Evolutionary conservation across 2,888 invertebrate genomes (phyloP).

Genomic region (Corythucha ciliata): DNA sequence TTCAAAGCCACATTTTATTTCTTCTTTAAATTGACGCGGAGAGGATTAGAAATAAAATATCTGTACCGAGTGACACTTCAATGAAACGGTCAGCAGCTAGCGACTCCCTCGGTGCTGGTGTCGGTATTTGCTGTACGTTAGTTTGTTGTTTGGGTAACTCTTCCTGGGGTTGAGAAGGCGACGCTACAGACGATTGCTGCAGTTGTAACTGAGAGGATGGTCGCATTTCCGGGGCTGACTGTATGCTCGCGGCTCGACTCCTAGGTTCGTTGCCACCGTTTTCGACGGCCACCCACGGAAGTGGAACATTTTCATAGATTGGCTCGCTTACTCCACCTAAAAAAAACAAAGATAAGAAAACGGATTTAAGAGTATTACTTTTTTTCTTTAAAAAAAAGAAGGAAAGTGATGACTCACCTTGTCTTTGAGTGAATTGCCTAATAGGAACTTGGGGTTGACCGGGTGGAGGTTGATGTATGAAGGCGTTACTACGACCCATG

Average conservation of each 20-base stretch:
- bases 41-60: no score
- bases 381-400: background rate
- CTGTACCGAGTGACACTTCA: no score
- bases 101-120: slow-evolving; percentile 17
- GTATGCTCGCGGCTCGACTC: slow-evolving; percentile 56
- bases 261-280: slow-evolving; percentile 37
- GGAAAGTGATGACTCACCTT: slow-evolving; percentile 24
- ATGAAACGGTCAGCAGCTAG: no score
- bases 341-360: background rate
- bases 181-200: no score
- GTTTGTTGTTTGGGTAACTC: slow-evolving; percentile 6
- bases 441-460: slow-evolving; percentile 23
- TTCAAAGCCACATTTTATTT: no score
- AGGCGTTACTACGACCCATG: slow-evolving; percentile 31
- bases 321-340: slow-evolving; percentile 48
- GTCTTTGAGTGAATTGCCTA: slow-evolving; percentile 26
- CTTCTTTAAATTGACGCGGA: no score
- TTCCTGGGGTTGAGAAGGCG: background rate
- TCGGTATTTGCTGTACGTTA: slow-evolving; percentile 8
- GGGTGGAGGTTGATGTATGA: slow-evolving; percentile 29
- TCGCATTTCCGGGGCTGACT: slow-evolving; percentile 56
- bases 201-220: no score
- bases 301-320: slow-evolving; percentile 71
- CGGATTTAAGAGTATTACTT: no score
- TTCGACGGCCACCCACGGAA: slow-evolving; percentile 49